Evolutionary conservation across 2,888 invertebrate genomes (phyloP), one percentile per base, ranked within the genome.

Genomic region (Reticulitermes lucifugus): DNA sequence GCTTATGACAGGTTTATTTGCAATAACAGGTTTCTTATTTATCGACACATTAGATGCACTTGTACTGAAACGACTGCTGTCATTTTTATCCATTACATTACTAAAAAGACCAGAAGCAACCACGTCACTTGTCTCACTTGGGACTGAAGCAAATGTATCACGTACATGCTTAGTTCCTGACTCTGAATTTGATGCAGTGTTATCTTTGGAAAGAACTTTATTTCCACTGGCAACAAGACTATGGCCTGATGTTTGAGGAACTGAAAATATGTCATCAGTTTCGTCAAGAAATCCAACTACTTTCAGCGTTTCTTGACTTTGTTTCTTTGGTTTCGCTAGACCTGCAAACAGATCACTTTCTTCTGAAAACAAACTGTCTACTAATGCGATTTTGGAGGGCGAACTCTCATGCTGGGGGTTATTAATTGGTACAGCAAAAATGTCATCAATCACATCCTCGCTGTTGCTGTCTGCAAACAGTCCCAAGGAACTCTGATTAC

Each of bases 251-350:
- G 59, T 60, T 60, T 65, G 79, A 79, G 60, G 65, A 79, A 79
- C 59, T 18, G 83, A 70, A 83, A 83, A 83, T 83, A 84, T 43
- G 55, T 85, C 84, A 73, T 84, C 80, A 25, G 35, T 77, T 46
- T 77, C 0, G 46, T 51, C 77, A 46, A 9, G 5, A 77, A 77
- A 51, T 22, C 25, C 77, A 77, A 51, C 46, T 46, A 10, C 46
- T 43, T 22, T n/a, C 4, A 7, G 21, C 10, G 14, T n/a, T 9
- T 46, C n/a, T 73, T 73, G 7, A 22, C 25, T 77, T 51, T 51
- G 18, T 22, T 77, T 77, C n/a, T 21, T n/a, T 22, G 35, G 41
- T 21, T 46, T 77, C 6, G 46, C 43, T 41, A 22, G 22, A 41
- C 41, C n/a, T 77, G 77, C 35, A 77, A 77, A 77, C 22, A 77